Conservation (phyloP, 2,113 vertebrate species). For the Alethe castanea region DNA sequence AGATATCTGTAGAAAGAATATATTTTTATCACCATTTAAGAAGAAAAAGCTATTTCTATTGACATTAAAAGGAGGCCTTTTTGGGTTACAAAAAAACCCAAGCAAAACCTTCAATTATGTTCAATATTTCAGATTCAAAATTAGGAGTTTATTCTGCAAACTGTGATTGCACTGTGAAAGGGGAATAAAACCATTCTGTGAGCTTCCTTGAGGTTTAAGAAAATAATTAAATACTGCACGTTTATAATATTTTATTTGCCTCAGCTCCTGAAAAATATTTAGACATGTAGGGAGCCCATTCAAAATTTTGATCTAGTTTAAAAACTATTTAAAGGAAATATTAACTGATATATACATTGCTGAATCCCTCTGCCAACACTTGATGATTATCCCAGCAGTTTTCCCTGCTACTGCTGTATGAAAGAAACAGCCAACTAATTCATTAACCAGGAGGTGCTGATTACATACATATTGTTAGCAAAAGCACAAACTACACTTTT, state of each 20-base stretch:
- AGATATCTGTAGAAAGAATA: not conserved
- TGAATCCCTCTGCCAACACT: conserved; percentile 37
- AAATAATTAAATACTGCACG: not conserved
- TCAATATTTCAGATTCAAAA: not conserved
- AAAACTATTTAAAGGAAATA: conserved; percentile 19
- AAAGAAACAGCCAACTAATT: conserved; percentile 63
- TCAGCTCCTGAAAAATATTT: not conserved
- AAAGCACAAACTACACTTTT: conserved; percentile 37
- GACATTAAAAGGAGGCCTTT: not conserved
- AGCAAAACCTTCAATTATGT: not conserved
- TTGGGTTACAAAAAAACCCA: not conserved
- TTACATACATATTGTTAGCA: conserved; percentile 46
- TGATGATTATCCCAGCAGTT: conserved; percentile 60
- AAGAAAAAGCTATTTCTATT: not conserved
- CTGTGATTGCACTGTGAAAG: not conserved
- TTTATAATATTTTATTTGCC: not conserved
- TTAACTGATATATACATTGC: not conserved
- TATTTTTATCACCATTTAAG: not conserved
- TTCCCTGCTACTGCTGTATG: not conserved
- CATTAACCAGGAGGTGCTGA: conserved; percentile 55
- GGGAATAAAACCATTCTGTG: not conserved
- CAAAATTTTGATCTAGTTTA: conserved; percentile 3
- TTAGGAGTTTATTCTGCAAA: not conserved
- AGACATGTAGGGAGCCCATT: not conserved
- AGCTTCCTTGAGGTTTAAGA: not conserved